Evolutionary conservation across 2,797 vertebrate species (phyloP), one percentile per base, ranked within the genome.

Genomic region (Dendrocincla tyrannina): DNA sequence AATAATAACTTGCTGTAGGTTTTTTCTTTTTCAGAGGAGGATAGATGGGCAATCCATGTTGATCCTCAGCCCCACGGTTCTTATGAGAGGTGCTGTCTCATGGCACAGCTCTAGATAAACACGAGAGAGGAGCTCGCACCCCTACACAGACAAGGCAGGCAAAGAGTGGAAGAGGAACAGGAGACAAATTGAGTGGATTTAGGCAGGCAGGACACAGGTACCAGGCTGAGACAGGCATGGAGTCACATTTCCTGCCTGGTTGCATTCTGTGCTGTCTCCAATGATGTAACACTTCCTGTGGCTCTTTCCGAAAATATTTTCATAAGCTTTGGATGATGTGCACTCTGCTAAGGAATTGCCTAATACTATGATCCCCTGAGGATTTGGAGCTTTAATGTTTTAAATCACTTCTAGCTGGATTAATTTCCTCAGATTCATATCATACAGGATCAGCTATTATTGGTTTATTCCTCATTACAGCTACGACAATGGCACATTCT

Each of bases 341-440:
- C 53, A 47, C 27, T 84, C 62, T 81, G 60, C 63, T 87, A 39
- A 69, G 39, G 49, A 81, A 47, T 74, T 86, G 76, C 76, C 10
- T 88, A 75, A 92, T 67, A 7, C 79, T 78, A 3, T 68, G 55
- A 78, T 90, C 72, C 73, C 30, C 2, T 35, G 47, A 81, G 62
- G 7, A 17, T 66, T 91, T 93, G 53, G 53, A 58, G 58, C 39
- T 62, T 92, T 91, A 68, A 37, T 64, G 37, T 28, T 93, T 95
- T 84, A 72, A 94, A 68, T 86, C 4, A 4, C 20, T 78, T 88
- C 56, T 92, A 68, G 73, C n/a, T 66, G 47, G 33, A 88, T 94
- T 93, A 84, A 78, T 92, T 94, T 94, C 69, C 66, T 88, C 58
- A 25, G 76, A 75, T 78, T 75, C 35, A 12, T 80, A 78, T 81